Conservation (phyloP, 2,888 invertebrate species). For the Parnassius orleans region DNA sequence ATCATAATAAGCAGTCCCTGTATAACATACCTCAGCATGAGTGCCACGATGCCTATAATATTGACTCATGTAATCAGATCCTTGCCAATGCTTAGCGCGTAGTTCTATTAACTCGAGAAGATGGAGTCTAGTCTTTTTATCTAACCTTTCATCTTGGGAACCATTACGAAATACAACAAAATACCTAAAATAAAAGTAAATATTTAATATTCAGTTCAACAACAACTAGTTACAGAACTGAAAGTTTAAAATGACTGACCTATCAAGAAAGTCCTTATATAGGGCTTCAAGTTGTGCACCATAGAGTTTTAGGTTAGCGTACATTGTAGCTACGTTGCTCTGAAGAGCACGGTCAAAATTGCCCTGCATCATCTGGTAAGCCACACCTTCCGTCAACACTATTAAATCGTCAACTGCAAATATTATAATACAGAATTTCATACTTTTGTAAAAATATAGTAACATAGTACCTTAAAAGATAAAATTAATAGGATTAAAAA, state of each 20-base stretch:
- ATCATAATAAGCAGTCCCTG: too few relatives aligned
- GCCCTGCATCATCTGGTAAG: conserved; percentile 87
- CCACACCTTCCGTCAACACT: conserved; percentile 90
- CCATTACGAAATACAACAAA: conserved; percentile 94
- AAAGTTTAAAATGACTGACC: conserved; percentile 49
- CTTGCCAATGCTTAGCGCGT: conserved; percentile 95
- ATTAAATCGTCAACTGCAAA: conserved; percentile 90
- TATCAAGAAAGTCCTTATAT: conserved; percentile 92
- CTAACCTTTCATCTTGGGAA: conserved; percentile 92
- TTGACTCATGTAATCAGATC: conserved; percentile 90
- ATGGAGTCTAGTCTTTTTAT: conserved; percentile 91
- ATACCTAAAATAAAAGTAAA: conserved; percentile 82
- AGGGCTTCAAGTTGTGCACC: conserved; percentile 90
- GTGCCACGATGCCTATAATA: conserved; percentile 89
- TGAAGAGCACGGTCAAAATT: conserved; percentile 86
- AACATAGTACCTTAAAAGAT: too few relatives aligned
- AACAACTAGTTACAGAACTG: not conserved
- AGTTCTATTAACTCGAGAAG: conserved; percentile 96
- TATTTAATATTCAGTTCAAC: not conserved
- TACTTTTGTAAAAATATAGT: too few relatives aligned
- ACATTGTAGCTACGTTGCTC: conserved; percentile 88
- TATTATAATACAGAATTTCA: not conserved
- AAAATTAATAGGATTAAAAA: too few relatives aligned
- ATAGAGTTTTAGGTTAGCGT: conserved; percentile 89
- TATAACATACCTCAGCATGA: conserved; percentile 74